Base-by-base conservation (phyloP, 2,888 invertebrate species). In the Crematogaster levior region DNA sequence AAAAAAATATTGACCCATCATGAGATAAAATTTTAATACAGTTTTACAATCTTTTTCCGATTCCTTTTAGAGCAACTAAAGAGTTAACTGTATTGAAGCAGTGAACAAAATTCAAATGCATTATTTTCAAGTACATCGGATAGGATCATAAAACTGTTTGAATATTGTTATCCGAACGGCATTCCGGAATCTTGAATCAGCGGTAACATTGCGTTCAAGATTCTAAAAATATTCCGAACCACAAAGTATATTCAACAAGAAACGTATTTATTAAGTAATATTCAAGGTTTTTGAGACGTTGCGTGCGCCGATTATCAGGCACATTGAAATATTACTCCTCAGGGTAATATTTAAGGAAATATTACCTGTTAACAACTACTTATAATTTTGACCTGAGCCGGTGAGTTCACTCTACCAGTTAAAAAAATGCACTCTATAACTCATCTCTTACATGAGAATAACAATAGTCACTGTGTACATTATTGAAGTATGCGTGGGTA, bases 1-100 rank as follows among this genome's bases (percentile, higher is more conserved):
- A 74, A 86, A 84, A 84, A 77, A 81, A 21, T 73, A 80, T 56
- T 72, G 40, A 63, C 65, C 77, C 83, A 74, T 72, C 18, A 18
- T 70, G 24, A 79, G 56, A 30, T 79, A 24, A 68, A n/a, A 56
- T 43, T 30, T 58, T 24, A 27, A 43, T 46, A 58, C 77, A 56
- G 43, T 68, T 77, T 77, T 34, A 43, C 24, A 21, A 65, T 66
- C 51, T 27, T 51, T n/a, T 43, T 21, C 12, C 30, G 48, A 53
- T 37, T 37, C 15, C 51, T 21, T 21, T 27, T 12, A 24, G 24
- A 61, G 21, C 15, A 18, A 18, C 15, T 15, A 15, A 60, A 12
- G 6, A 6, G n/a, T n/a, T n/a, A 34, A 27, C 24, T 30, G 3
- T 61, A 24, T 18, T 5, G 24, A 65, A 40, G 5, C 10, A 43